phyloP scores from a whole-genome alignment of 1,140 invertebrate genomes.

The Papilio dardanus region DNA sequence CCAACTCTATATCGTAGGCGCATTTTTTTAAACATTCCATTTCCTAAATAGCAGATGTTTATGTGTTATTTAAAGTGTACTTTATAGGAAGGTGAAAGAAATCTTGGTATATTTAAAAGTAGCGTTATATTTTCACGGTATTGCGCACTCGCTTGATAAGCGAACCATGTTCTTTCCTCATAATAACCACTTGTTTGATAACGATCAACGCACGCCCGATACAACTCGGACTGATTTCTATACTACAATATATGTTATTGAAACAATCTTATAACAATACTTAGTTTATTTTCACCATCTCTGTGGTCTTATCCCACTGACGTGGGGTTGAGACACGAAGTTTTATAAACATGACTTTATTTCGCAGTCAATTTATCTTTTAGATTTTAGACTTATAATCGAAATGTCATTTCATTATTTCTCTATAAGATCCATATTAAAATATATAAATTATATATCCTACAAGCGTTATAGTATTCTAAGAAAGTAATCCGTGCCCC shows the following conservation, averaged over 20 bases:
- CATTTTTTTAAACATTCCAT: no score
- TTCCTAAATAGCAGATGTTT: background rate
- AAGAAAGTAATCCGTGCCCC: slow-evolving; percentile 4
- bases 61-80: background rate
- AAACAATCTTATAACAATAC: background rate
- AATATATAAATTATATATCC: background rate
- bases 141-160: slow-evolving; percentile 22
- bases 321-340: no score
- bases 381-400: no score
- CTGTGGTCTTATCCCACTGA: no score
- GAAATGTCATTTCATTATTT: no score
- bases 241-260: background rate
- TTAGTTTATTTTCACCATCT: background rate
- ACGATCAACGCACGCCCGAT: background rate
- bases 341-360: no score
- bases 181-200: slow-evolving; percentile 25
- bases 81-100: background rate
- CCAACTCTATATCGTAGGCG: no score
- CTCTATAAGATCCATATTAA: no score
- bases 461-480: background rate
- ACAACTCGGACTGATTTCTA: slow-evolving; percentile 3
- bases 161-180: slow-evolving; percentile 12
- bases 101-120: slow-evolving; percentile 3
- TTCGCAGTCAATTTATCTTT: no score
- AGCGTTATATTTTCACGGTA: slow-evolving; percentile 8